Conservation (phyloP, 2,888 invertebrate genomes). For the Resseliella maxima region DNA sequence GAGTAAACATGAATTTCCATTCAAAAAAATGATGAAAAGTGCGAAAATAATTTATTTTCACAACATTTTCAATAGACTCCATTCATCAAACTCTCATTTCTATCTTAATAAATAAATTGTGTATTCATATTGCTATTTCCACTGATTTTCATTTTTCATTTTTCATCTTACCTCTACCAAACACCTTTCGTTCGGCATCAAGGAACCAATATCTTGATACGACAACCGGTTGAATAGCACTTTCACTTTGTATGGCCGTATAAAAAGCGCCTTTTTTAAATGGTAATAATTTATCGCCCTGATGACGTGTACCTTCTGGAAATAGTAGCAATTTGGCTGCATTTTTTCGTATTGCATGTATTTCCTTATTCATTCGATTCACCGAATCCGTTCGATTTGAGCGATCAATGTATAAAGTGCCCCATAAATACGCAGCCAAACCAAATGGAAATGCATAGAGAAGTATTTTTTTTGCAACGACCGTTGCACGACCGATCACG, state of each 20-base stretch:
- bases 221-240: slow-evolving; percentile 90
- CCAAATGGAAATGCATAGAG: slow-evolving; percentile 88
- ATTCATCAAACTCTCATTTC: too few relatives aligned
- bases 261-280: slow-evolving; percentile 98
- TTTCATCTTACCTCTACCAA: slow-evolving; percentile 72
- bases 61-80: too few relatives aligned
- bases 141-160: slow-evolving; percentile 60
- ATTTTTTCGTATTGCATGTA: slow-evolving; percentile 73
- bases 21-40: too few relatives aligned
- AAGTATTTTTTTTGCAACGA: slow-evolving; percentile 85
- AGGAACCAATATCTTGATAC: slow-evolving; percentile 85
- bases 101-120: too few relatives aligned
- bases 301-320: slow-evolving; percentile 91
- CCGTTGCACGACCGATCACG: slow-evolving; percentile 80
- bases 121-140: too few relatives aligned
- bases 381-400: slow-evolving; percentile 78
- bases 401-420: slow-evolving; percentile 88
- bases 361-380: slow-evolving; percentile 78
- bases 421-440: slow-evolving; percentile 86
- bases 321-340: slow-evolving; percentile 86
- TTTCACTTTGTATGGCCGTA: slow-evolving; percentile 84
- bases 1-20: too few relatives aligned
- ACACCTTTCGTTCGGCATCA: slow-evolving; percentile 72
- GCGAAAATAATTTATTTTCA: too few relatives aligned
- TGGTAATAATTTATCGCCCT: slow-evolving; percentile 80